Evolutionary conservation across 2,888 invertebrate species (phyloP).

Genomic region (Scaptomyza cyrtandrae): DNA sequence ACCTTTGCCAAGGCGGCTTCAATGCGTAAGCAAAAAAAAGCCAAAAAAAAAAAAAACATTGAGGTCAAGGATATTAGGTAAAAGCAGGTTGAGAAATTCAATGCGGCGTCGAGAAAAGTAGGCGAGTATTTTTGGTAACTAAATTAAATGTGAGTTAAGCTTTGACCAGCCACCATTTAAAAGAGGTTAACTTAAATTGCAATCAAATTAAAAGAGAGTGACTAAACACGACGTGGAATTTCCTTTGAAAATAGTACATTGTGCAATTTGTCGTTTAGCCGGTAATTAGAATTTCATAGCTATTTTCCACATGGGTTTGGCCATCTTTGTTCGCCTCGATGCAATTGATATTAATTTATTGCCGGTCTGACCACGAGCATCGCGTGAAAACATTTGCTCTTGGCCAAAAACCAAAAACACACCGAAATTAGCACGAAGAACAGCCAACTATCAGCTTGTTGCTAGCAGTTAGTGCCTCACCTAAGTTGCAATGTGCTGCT

Average conservation of each 20-base stretch:
- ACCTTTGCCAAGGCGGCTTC: constrained; percentile 47
- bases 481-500: constrained; percentile 15
- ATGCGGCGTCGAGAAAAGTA: constrained; percentile 28
- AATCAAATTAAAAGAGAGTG: constrained; percentile 49
- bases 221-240: constrained; percentile 24
- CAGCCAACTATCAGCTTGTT: constrained; percentile 57
- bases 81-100: constrained; percentile 32
- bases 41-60: constrained; percentile 38
- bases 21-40: constrained; percentile 60
- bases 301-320: constrained; percentile 51
- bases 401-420: constrained; percentile 15
- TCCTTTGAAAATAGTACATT: constrained; percentile 15
- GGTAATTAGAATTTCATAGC: constrained; percentile 51
- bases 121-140: constrained; percentile 57
- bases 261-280: constrained; percentile 42
- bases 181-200: constrained; percentile 62
- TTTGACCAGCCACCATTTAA: constrained; percentile 33
- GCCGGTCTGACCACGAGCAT: constrained; percentile 27
- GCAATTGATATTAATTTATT: constrained; percentile 77
- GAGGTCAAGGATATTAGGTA: constrained; percentile 60
- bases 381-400: constrained; percentile 72
- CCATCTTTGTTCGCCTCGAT: constrained; percentile 28
- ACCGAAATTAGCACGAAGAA: constrained; percentile 54
- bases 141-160: constrained; percentile 61
- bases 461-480: constrained; percentile 44